These are phyloP conservation scores for Muschampia staudingeri DNA, from an alignment of 2,888 invertebrate genomes.

Conservation along the genomic window DNA sequence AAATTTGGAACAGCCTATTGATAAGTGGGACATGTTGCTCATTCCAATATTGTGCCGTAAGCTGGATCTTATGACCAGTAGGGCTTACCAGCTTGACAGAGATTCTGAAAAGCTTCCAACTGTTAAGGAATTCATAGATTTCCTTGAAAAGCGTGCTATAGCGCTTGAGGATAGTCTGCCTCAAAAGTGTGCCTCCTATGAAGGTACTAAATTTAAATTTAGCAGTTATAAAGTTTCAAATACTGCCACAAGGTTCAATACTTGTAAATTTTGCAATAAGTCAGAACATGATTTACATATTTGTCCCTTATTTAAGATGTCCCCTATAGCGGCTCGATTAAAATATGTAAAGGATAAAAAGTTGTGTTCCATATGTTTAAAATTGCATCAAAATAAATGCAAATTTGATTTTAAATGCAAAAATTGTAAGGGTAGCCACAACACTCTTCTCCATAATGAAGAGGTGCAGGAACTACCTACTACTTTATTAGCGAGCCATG, in stretches of 20 bases:
- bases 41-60: neutral
- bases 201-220: neutral
- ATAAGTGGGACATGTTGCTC: conserved; percentile 5
- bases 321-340: conserved; percentile 3
- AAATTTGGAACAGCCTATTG: neutral
- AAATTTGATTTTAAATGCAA: neutral
- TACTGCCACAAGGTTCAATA: neutral
- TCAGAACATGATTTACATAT: neutral
- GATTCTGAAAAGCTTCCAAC: neutral
- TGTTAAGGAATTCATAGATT: neutral
- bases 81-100: neutral
- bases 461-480: neutral
- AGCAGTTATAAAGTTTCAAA: neutral
- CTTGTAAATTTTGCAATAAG: neutral
- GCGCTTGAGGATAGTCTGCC: conserved; percentile 5
- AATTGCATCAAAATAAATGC: neutral
- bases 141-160: neutral
- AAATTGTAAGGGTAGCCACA: neutral
- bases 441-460: conserved; percentile 8
- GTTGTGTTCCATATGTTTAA: neutral
- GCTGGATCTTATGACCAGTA: neutral
- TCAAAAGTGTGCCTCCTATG: neutral
- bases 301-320: neutral
- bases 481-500: neutral
- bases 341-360: neutral